Conservation (phyloP, 2,888 invertebrate species). For the Folsomia manolachei region DNA sequence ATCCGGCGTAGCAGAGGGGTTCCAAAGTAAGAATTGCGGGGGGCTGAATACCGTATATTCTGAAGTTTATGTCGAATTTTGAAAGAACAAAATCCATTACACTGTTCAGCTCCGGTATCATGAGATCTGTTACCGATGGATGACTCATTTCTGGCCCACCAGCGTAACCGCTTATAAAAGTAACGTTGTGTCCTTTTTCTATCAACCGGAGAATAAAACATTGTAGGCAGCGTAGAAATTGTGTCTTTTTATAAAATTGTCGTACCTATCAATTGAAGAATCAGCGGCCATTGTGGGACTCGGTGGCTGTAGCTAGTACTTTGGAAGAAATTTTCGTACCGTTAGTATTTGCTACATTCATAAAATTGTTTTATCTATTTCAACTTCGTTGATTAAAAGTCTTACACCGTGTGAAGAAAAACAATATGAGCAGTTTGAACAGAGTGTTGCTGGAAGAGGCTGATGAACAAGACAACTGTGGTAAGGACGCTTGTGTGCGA, state of each 20-base stretch:
- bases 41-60: constrained; percentile 18
- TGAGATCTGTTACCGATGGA: constrained; percentile 25
- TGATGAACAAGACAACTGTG: neutral
- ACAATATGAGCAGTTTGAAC: constrained; percentile 7
- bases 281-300: constrained; percentile 1
- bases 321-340: neutral
- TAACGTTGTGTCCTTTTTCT: constrained; percentile 38
- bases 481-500: neutral
- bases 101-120: constrained; percentile 20
- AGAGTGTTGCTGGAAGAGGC: neutral
- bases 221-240: constrained; percentile 34
- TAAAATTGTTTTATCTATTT: neutral
- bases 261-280: constrained; percentile 26
- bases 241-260: too few species aligned
- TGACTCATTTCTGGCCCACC: constrained; percentile 17
- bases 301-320: constrained; percentile 33
- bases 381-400: neutral
- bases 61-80: constrained; percentile 21
- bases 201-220: constrained; percentile 29
- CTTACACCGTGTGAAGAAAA: constrained; percentile 12
- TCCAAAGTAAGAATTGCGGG: neutral
- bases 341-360: neutral
- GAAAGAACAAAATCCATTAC: constrained; percentile 19
- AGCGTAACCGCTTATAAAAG: constrained; percentile 30
- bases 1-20: neutral